Evolutionary conservation across 2,113 vertebrate species (phyloP), one percentile per base, ranked within the genome.

Genomic region (Nibea coibor): DNA sequence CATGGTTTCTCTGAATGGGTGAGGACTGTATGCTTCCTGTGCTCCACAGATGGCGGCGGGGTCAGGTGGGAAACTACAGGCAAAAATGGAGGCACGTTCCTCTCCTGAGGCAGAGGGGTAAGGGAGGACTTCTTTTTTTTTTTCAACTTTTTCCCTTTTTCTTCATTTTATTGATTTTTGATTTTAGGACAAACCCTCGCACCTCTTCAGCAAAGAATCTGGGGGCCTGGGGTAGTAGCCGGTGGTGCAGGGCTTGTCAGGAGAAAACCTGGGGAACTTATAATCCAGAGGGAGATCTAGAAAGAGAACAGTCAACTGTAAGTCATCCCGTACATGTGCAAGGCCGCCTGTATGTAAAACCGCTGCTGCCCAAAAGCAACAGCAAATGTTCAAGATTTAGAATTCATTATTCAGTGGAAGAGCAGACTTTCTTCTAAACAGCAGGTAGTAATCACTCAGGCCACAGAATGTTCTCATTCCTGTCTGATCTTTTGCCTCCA

Each of bases 221-320:
- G 97, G 97, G 87, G 97, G 96, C n/a, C 94, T 92, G 75, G 98
- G 98, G 90, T 97, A 99, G 93, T 97, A 99, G 68, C 97, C 98
- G 1, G 90, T 94, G 57, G 94, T 97, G 90, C 95, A 94, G 78
- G 96, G 96, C 92, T 73, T 96, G 91, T 95, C 94, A 19, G 95
- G 89, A 87, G 96, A 98, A 92, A 99, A 99, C 89, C 95, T 96
- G 87, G 93, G 93, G 93, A 98, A 99, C 92, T 96, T 96, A 87
- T 97, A 97, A 94, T 99, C 97, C 96, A 99, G 91, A 4, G 98
- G 96, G 84, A 99, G 96, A 95, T 96, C 98, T 99, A 26, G 28
- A 80, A 75, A 72, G 22, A 71, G 8, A 9, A 50, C n/a, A 65
- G 61, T 86, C 35, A 82, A 1, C 22, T 42, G 45, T n/a, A 53